Percentiles rank a stretch among this genome's conserved stretches.
These are phyloP conservation scores for Solen grandis DNA, from an alignment of 1,140 invertebrate genomes.

Conservation along the genomic window DNA sequence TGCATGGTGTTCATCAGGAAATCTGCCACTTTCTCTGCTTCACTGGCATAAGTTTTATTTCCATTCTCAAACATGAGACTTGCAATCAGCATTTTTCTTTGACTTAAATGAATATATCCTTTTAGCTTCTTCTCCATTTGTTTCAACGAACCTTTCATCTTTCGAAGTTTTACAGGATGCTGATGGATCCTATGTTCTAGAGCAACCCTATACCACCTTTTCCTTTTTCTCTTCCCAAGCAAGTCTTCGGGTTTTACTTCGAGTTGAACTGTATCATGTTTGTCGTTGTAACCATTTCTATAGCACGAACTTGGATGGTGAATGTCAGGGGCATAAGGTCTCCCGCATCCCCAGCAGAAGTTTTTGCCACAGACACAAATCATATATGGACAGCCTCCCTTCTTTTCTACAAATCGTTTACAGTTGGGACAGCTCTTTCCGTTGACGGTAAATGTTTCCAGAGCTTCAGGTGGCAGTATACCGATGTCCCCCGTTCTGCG, in stretches of 20 bases:
- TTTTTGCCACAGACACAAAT: conserved; percentile 43
- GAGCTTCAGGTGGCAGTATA: conserved; percentile 1
- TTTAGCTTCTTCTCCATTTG: conserved; percentile 21
- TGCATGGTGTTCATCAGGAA: conserved; percentile 42
- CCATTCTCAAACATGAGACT: background rate
- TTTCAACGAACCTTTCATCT: background rate
- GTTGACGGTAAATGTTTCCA: conserved; percentile 3
- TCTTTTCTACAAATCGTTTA: conserved; percentile 56
- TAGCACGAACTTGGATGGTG: conserved; percentile 9
- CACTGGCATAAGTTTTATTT: conserved; percentile 13
- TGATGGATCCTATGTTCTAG: conserved; percentile 30
- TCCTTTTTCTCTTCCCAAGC: background rate
- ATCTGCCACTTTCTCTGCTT: conserved; percentile 8
- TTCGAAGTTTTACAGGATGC: conserved; percentile 21
- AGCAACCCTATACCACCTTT: conserved; percentile 41
- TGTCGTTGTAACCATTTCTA: conserved; percentile 1
- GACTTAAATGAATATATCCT: conserved; percentile 1
- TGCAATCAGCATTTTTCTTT: background rate
- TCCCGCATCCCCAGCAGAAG: conserved; percentile 65
- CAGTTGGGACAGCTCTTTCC: conserved; percentile 57
- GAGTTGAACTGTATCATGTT: conserved; percentile 3
- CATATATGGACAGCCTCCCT: conserved; percentile 55
- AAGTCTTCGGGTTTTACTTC: background rate
- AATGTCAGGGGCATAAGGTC: conserved; percentile 9
- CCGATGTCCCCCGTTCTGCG: conserved; percentile 43